phyloP scores from a whole-genome alignment of 1,140 invertebrate genomes.

The Zaprionus ghesquierei region DNA sequence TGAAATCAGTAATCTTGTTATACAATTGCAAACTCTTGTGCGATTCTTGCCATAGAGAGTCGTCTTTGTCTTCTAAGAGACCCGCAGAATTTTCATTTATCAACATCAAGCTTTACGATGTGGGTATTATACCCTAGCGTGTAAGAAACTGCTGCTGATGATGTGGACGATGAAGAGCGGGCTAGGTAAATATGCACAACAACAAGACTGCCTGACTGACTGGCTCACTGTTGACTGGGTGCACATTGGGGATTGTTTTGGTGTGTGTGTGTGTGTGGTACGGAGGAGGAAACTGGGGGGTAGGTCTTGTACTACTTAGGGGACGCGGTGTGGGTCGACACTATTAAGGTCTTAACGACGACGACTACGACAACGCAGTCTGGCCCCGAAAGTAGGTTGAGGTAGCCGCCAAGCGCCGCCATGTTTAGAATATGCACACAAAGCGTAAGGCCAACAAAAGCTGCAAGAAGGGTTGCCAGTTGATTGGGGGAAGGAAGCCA shows the following conservation, averaged over 20 bases:
- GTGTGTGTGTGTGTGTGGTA: background rate
- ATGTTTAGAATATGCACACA: constrained; percentile 80
- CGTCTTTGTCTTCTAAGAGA: too few species aligned
- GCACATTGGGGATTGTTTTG: constrained; percentile 15
- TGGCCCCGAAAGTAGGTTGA: constrained; percentile 71
- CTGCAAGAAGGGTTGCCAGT: constrained; percentile 43
- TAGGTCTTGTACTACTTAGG: constrained; percentile 2
- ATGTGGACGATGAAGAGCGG: constrained; percentile 36
- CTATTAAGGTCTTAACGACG: constrained; percentile 66
- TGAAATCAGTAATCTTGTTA: too few species aligned
- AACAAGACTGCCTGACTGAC: constrained; percentile 60
- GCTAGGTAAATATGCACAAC: constrained; percentile 65
- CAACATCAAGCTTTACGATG: background rate
- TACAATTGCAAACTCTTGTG: too few species aligned
- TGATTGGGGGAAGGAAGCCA: too few species aligned
- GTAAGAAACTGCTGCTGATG: constrained; percentile 16
- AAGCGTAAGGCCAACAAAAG: constrained; percentile 75
- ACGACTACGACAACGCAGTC: constrained; percentile 37
- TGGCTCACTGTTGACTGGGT: constrained; percentile 64
- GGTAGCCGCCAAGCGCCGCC: constrained; percentile 72
- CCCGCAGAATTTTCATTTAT: background rate
- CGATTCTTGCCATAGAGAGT: too few species aligned
- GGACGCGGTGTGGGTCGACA: constrained; percentile 31
- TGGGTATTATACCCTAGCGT: constrained; percentile 10
- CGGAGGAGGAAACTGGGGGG: background rate